Base-by-base conservation (phyloP, 2,888 invertebrate genomes). In the Dolichopus griseipennis region DNA sequence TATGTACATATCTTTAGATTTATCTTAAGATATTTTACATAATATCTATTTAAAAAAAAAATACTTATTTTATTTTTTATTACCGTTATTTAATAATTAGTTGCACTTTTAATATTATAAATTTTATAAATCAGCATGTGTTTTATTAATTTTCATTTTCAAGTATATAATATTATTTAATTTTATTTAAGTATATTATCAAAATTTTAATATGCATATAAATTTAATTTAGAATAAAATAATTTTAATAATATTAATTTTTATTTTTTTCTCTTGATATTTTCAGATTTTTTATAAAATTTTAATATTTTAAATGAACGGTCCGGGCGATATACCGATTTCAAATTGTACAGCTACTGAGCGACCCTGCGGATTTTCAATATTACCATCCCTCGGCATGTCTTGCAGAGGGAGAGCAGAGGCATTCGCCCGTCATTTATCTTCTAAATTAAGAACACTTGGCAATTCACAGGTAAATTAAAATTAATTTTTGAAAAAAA, bases 351-450 rank as follows among this genome's bases (percentile, higher is more conserved):
- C 76, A 66, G 74, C 75, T 69, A 75, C 77, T 80, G 85, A 83
- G 79, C 82, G 83, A 76, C 86, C 86, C 84, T 88, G 89, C 82
- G 87, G 88, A 76, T 83, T 90, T 76, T 85, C 89, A 73, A 83
- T 89, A 74, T 83, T 90, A 82, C 88, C 90, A 77, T 75, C 75
- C 71, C 73, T 81, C 75, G 79, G 81, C 74, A 89, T 89, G 87
- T 90, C 90, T 80, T 92, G 91, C 79, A 86, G 91, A 70, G 89
- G 89, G 69, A 86, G 90, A 68, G 91, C 92, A 68, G 92, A 91
- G 78, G 90, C 90, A 69, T 92, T 92, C 80, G 92, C 92, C 72
- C 85, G 89, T 70, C 88, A 89, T 76, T 83, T 92, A 71, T 90
- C 91, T 77, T 88, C 88, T 68, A 88, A 90, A 71, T 83, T 92